Percentiles rank a stretch among this genome's conserved stretches.
These are phyloP conservation scores for Phylloscopus collybita DNA, from an alignment of 2,797 vertebrate genomes.

Conservation along the genomic window DNA sequence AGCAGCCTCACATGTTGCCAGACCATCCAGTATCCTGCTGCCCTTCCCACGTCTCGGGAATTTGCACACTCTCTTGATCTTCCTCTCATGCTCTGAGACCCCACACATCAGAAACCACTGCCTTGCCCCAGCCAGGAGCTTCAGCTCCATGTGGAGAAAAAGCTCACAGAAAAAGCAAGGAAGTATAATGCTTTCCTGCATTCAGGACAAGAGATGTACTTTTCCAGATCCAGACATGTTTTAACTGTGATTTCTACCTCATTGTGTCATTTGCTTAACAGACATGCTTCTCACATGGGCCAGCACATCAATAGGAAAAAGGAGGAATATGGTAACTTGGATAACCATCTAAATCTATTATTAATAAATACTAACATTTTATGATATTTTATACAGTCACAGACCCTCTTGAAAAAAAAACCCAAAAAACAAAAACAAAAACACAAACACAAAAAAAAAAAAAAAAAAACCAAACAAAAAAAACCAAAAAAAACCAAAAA, in stretches of 20 bases:
- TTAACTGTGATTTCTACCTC: neutral
- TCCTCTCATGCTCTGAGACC: neutral
- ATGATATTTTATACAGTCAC: neutral
- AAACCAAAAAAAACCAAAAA: neutral
- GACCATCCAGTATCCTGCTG: neutral
- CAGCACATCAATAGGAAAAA: neutral
- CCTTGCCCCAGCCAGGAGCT: neutral
- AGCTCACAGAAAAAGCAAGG: neutral
- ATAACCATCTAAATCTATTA: neutral
- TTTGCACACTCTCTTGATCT: neutral
- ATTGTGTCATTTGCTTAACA: neutral
- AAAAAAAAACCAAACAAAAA: neutral
- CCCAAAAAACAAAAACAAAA: neutral
- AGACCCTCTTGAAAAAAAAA: neutral
- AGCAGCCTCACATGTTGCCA: neutral
- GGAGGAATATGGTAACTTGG: neutral
- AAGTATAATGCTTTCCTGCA: neutral
- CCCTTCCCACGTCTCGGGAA: neutral
- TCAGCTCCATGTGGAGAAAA: neutral
- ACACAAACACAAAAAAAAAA: too few relatives aligned
- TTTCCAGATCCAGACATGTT: neutral
- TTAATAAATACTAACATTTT: neutral
- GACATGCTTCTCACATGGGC: neutral
- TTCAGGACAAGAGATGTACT: neutral
- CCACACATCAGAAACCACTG: neutral